phyloP scores from a whole-genome alignment of 1,140 invertebrate species.

The Aphelenchoides fujianensis region DNA sequence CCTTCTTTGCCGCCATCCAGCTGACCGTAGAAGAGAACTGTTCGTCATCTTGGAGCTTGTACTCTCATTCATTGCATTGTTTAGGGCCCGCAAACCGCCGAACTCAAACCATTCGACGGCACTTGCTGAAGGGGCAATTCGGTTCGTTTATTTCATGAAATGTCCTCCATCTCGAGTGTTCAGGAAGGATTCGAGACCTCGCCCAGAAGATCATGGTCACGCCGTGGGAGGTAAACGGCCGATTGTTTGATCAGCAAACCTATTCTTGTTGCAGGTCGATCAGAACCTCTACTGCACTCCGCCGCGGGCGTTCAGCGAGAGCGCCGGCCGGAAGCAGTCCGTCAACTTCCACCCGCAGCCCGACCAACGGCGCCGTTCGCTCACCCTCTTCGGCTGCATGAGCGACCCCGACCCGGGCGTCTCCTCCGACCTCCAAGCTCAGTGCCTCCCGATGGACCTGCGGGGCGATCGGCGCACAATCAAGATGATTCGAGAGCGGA shows the following conservation, averaged over 20 bases:
- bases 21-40: conserved; percentile 71
- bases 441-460: conserved; percentile 58
- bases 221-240: no score
- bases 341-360: background rate
- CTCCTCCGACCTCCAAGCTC: conserved; percentile 57
- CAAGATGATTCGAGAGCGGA: conserved; percentile 68
- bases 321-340: conserved; percentile 29
- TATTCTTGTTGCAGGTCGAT: conserved; percentile 60
- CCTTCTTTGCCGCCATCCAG: conserved; percentile 71
- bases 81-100: conserved; percentile 63
- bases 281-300: conserved; percentile 57
- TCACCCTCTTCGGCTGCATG: conserved; percentile 54
- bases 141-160: no score
- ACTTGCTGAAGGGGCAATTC: conserved; percentile 61
- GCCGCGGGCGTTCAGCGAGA: conserved; percentile 35
- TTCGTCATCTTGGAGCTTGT: background rate
- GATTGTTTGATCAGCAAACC: no score
- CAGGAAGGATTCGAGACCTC: conserved; percentile 59
- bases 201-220: conserved; percentile 62
- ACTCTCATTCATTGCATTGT: background rate
- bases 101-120: conserved; percentile 60
- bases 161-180: no score
- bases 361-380: conserved; percentile 45
- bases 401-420: conserved; percentile 55
- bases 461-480: conserved; percentile 58